phyloP scores from a whole-genome alignment of 1,140 invertebrate genomes.

The Drosophila takahashii region DNA sequence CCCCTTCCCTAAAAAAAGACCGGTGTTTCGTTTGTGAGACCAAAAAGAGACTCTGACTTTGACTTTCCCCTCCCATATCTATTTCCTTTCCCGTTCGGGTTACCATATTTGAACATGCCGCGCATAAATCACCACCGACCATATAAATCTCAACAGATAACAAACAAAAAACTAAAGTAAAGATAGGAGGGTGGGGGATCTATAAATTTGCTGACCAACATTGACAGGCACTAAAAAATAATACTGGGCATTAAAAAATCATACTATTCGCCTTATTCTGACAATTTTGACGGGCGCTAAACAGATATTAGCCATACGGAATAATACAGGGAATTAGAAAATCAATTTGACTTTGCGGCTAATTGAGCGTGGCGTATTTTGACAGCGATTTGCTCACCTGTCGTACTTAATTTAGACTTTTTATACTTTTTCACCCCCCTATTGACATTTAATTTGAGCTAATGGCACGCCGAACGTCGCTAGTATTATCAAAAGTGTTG shows the following conservation, averaged over 20 bases:
- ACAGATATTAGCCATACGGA: slow-evolving; percentile 22
- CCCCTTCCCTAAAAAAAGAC: background rate
- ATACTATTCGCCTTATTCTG: slow-evolving; percentile 4
- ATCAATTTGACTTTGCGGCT: slow-evolving; percentile 43
- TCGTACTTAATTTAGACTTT: slow-evolving; percentile 25
- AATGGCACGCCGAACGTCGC: slow-evolving; percentile 63
- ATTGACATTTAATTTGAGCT: slow-evolving; percentile 78
- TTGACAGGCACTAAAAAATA: slow-evolving; percentile 18
- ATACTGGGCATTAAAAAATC: background rate
- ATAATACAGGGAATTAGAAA: slow-evolving; percentile 34
- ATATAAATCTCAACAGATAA: slow-evolving; percentile 41
- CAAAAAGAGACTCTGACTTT: slow-evolving; percentile 23
- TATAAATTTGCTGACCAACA: slow-evolving; percentile 34
- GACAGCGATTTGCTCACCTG: slow-evolving; percentile 39
- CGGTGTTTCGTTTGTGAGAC: slow-evolving; percentile 28
- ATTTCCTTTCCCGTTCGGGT: slow-evolving; percentile 24
- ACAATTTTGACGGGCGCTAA: slow-evolving; percentile 23
- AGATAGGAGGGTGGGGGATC: slow-evolving; percentile 16
- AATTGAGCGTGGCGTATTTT: slow-evolving; percentile 45
- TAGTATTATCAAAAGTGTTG: slow-evolving; percentile 50
- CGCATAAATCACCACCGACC: slow-evolving; percentile 34
- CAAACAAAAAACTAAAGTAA: background rate
- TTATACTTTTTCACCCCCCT: slow-evolving; percentile 9
- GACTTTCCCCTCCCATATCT: slow-evolving; percentile 10
- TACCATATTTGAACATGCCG: slow-evolving; percentile 42